Evolutionary conservation across 2,888 invertebrate species (phyloP), one percentile per base, ranked within the genome.

Genomic region (Cenopis cana): DNA sequence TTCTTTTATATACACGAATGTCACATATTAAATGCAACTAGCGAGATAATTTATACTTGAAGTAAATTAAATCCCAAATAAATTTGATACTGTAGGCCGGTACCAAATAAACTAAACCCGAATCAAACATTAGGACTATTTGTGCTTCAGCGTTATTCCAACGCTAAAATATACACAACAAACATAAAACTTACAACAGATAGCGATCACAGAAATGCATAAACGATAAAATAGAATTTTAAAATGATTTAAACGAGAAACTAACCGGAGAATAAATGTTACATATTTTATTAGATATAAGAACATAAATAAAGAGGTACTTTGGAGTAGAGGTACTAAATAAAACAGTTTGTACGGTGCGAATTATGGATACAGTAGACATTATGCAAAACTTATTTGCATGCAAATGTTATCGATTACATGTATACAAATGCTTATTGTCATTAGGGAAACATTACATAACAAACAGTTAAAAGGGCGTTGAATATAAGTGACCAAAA

Each of bases 191-290:
- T 85, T 87, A 90, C 75, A 83, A 83, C 80, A 84, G 87, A 85
- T 78, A 86, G 80, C 78, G 85, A 93, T 93, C 91, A 93, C 92
- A 92, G 92, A 91, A 91, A 91, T 90, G 90, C 90, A 85, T 87
- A 86, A 86, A 89, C 85, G 81, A 82, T 81, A 85, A 77, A 82
- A 86, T 85, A 88, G 86, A 87, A 81, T 82, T 86, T 83, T 85
- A 84, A 83, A 81, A 77, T 59, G 76, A 79, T 79, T 71, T 81
- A 83, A 81, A 79, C 80, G 83, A 75, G 6, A 46, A 46, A 46
- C 41, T 41, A 80, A 82, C 77, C 78, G 80, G 82, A 82, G 33
- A 85, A 85, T 82, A 84, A 87, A 82, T 82, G n/a, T n/a, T n/a
- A n/a, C n/a, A n/a, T n/a, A n/a, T n/a, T n/a, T n/a, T n/a, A n/a